Percentiles rank a stretch among this genome's conserved stretches.
phyloP scores from a whole-genome alignment of 1,140 invertebrate genomes.

The Maconellicoccus hirsutus region DNA sequence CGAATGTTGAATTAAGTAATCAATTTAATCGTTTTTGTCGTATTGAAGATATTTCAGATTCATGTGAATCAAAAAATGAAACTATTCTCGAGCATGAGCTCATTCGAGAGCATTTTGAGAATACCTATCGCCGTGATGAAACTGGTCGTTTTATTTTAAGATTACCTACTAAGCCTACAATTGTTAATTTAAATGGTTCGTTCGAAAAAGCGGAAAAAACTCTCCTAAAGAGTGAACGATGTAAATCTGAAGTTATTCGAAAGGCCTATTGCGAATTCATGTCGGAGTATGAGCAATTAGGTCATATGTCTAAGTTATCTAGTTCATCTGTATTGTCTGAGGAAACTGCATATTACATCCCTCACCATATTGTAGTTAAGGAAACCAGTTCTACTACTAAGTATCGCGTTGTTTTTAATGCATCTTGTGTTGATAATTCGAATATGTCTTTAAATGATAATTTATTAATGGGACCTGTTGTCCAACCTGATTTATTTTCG shows the following conservation, averaged over 20 bases:
- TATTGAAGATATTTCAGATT: background rate
- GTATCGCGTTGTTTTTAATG: no score
- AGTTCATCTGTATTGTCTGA: background rate
- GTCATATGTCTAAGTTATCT: background rate
- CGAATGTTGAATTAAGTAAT: background rate
- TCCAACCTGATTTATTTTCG: conserved; percentile 32
- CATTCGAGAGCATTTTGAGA: background rate
- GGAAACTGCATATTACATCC: background rate
- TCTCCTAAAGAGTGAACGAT: background rate
- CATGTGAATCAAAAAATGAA: background rate
- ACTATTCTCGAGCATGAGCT: background rate
- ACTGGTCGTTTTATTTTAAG: background rate
- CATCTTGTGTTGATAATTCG: no score
- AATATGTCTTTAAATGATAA: no score
- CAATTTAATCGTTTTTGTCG: background rate
- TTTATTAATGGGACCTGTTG: conserved; percentile 26
- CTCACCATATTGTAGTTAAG: conserved; percentile 1
- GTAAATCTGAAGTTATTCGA: background rate
- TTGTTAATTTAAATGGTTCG: background rate
- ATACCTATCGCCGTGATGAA: background rate
- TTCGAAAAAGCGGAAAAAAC: background rate
- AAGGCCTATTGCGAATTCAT: background rate
- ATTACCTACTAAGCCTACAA: background rate
- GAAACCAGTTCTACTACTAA: no score
- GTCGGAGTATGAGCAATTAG: background rate